These are phyloP conservation scores for Aphis craccivora DNA, from an alignment of 1,140 invertebrate genomes.

Conservation along the genomic window DNA sequence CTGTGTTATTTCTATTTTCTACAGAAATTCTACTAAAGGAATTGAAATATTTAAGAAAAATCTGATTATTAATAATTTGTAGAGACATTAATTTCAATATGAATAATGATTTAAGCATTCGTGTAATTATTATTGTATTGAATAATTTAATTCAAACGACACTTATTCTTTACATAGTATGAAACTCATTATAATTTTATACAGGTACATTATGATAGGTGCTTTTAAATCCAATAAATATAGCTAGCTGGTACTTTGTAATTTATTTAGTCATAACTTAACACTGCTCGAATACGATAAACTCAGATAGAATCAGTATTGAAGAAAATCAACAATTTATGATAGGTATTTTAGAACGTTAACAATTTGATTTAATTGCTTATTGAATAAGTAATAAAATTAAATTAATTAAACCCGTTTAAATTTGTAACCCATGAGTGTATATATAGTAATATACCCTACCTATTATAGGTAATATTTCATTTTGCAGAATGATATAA, in stretches of 20 bases:
- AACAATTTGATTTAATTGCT: conserved; percentile 12
- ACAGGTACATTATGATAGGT: background rate
- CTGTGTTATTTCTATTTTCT: too few relatives aligned
- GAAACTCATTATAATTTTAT: background rate
- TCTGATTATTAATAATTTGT: background rate
- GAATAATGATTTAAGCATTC: background rate
- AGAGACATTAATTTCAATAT: background rate
- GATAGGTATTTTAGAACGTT: background rate
- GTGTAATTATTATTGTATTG: background rate
- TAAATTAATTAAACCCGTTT: background rate
- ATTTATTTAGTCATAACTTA: conserved; percentile 11
- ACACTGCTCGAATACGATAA: background rate
- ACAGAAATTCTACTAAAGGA: too few relatives aligned
- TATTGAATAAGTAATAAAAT: background rate
- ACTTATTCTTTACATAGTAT: background rate
- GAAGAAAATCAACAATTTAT: background rate
- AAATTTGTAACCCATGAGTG: background rate
- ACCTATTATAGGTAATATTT: background rate
- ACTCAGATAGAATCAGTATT: background rate
- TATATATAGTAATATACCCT: background rate
- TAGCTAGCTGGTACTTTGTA: background rate
- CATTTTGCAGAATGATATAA: background rate
- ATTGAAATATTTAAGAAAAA: background rate
- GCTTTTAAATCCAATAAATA: background rate
- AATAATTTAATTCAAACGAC: background rate